Conservation (phyloP, 2,888 invertebrate genomes). For the Agrotis ipsilon region DNA sequence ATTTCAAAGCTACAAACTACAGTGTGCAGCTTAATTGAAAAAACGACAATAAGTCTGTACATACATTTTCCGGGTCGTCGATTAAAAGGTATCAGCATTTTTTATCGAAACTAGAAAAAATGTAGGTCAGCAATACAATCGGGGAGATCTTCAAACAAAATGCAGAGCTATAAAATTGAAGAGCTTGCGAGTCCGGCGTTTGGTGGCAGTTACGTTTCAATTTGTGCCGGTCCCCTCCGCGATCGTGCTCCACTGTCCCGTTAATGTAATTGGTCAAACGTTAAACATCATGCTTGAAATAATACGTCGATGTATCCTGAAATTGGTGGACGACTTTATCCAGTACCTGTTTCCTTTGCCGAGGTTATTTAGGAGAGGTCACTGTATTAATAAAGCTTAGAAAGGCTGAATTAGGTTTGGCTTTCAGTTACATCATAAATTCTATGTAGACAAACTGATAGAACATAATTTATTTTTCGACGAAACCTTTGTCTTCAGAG, state of each 20-base stretch:
- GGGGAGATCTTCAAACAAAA: slow-evolving; percentile 62
- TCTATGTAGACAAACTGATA: background rate
- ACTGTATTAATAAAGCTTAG: background rate
- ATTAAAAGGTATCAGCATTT: slow-evolving; percentile 43
- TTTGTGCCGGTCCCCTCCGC: slow-evolving; percentile 50
- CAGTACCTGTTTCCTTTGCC: slow-evolving; percentile 13
- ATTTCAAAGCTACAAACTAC: slow-evolving; percentile 16
- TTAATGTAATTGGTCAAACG: slow-evolving; percentile 60
- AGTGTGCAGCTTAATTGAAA: slow-evolving; percentile 19
- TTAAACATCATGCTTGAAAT: slow-evolving; percentile 51
- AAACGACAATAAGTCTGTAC: background rate
- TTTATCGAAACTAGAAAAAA: slow-evolving; percentile 48
- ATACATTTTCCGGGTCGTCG: slow-evolving; percentile 33
- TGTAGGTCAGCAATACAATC: slow-evolving; percentile 60
- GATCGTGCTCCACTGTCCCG: slow-evolving; percentile 45
- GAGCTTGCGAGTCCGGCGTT: slow-evolving; percentile 38
- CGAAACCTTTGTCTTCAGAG: no score
- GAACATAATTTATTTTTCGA: background rate
- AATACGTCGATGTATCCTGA: slow-evolving; percentile 39
- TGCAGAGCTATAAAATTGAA: slow-evolving; percentile 62
- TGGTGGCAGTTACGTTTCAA: slow-evolving; percentile 57
- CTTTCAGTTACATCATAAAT: background rate
- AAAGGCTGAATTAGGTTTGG: background rate
- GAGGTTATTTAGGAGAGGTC: background rate
- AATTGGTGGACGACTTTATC: slow-evolving; percentile 27